phyloP scores from a whole-genome alignment of 2,113 vertebrate species.

The Rattus norvegicus region GRCr8 NC_086026.1:77735501-77736000 shows the following conservation, averaged over 20 bases:
- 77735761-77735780: not conserved
- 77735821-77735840: too few species aligned
- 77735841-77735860: not conserved
- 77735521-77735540: slow-evolving; percentile 14
- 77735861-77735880: not conserved
- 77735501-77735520: slow-evolving; percentile 47
- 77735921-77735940: not conserved
- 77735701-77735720: not conserved
- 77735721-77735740: not conserved
- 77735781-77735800: not conserved
- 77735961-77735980: not conserved
- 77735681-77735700: not conserved
- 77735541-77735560: slow-evolving; percentile 25
- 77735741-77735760: not conserved
- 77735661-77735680: not conserved
- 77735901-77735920: not conserved
- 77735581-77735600: slow-evolving; percentile 51
- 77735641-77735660: not conserved
- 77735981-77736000: too few species aligned
- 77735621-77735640: not conserved
- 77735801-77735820: not conserved
- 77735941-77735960: not conserved
- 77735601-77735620: slow-evolving; percentile 40
- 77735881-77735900: too few species aligned
- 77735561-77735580: slow-evolving; percentile 20